Evolutionary conservation across 2,888 invertebrate species (phyloP).

Genomic region (Diaphora mendica): DNA sequence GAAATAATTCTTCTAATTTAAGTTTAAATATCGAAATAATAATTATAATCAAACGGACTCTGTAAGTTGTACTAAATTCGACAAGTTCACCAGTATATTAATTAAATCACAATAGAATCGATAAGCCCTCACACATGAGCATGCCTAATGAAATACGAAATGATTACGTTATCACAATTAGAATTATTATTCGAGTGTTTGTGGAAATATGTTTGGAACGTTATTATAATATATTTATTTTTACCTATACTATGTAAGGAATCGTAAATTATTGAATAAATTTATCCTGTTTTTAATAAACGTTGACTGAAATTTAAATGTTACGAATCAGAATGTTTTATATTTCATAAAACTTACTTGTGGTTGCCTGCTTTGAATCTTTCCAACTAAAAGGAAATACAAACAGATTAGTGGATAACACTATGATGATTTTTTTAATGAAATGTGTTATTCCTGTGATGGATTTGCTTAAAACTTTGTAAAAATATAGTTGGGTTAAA

Average conservation of each 20-base stretch:
- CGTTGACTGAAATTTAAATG: not conserved
- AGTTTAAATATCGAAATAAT: slow-evolving; percentile 20
- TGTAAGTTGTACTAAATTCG: not conserved
- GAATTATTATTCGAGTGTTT: slow-evolving; percentile 3
- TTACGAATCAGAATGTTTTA: not conserved
- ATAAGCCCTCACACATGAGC: slow-evolving; percentile 24
- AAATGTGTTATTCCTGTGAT: too few relatives aligned
- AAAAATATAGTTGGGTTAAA: too few relatives aligned
- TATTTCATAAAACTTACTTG: not conserved
- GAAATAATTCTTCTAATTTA: slow-evolving; percentile 10
- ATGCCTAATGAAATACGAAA: slow-evolving; percentile 32
- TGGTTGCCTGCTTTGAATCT: too few relatives aligned
- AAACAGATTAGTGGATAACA: too few relatives aligned
- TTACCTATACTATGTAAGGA: not conserved
- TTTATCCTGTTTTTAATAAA: not conserved
- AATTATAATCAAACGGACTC: slow-evolving; percentile 22
- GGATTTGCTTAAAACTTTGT: too few relatives aligned
- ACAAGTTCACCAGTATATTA: slow-evolving; percentile 14
- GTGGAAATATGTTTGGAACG: not conserved
- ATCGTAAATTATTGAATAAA: too few relatives aligned
- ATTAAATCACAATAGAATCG: slow-evolving; percentile 25
- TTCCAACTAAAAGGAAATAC: too few relatives aligned
- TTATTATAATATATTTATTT: not conserved
- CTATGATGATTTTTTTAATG: too few relatives aligned
- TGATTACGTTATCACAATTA: slow-evolving; percentile 30